These are phyloP conservation scores for Eulithis testata DNA, from an alignment of 2,888 invertebrate genomes.

Conservation along the genomic window DNA sequence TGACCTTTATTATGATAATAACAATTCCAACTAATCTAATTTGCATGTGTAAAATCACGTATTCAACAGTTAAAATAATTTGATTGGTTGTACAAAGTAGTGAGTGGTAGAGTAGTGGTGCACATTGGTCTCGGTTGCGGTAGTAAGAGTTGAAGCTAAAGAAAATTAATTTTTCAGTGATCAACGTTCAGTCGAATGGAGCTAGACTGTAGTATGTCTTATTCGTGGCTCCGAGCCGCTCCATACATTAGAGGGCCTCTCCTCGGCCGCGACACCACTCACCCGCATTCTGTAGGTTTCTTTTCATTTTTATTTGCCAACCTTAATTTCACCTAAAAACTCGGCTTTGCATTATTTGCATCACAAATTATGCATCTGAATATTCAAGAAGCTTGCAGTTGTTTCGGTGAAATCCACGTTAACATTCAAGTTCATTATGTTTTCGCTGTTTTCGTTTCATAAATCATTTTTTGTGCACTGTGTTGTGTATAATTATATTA, in stretches of 20 bases:
- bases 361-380: conserved; percentile 18
- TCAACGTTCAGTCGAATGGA: conserved; percentile 78
- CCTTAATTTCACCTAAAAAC: conserved; percentile 45
- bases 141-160: conserved; percentile 64
- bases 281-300: conserved; percentile 78
- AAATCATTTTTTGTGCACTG: conserved; percentile 37
- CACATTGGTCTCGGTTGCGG: conserved; percentile 68
- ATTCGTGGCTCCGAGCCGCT: conserved; percentile 65
- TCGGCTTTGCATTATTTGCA: conserved; percentile 13
- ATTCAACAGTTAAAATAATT: conserved; percentile 23
- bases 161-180: conserved; percentile 80
- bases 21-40: conserved; percentile 10
- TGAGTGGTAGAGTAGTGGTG: conserved; percentile 53
- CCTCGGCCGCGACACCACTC: conserved; percentile 79
- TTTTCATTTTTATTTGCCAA: conserved; percentile 60
- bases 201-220: conserved; percentile 74
- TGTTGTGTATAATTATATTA: conserved; percentile 24
- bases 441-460: conserved; percentile 39
- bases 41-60: conserved; percentile 51
- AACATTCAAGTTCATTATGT: conserved; percentile 36
- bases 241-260: conserved; percentile 69
- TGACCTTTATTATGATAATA: conserved; percentile 11
- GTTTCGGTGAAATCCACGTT: conserved; percentile 38
- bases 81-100: conserved; percentile 40
- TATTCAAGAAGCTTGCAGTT: conserved; percentile 25